These are phyloP conservation scores for Silurus asotus DNA, from an alignment of 2,113 vertebrate genomes.

Conservation along the genomic window DNA sequence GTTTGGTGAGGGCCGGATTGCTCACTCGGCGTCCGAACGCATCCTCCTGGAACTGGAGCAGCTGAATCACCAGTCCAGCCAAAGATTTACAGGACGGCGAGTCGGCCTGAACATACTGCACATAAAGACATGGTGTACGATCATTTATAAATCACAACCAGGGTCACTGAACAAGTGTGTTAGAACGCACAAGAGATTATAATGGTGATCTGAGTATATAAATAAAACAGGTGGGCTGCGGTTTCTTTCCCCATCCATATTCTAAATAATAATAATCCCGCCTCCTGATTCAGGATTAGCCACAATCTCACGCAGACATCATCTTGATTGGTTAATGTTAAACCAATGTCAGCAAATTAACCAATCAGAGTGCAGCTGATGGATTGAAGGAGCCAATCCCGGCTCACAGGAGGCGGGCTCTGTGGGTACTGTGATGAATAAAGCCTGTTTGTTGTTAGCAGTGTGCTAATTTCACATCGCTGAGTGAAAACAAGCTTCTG, in stretches of 20 bases:
- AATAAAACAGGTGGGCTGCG: not conserved
- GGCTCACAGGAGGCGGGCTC: not conserved
- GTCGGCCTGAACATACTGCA: constrained; percentile 92
- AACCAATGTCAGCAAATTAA: not conserved
- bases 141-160: not conserved
- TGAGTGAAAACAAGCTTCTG: not conserved
- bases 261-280: constrained; percentile 6
- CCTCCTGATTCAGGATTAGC: not conserved
- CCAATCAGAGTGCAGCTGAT: not conserved
- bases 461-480: constrained; percentile 13
- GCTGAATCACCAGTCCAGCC: constrained; percentile 90
- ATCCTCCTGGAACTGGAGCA: constrained; percentile 98
- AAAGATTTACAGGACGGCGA: constrained; percentile 93
- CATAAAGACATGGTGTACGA: not conserved
- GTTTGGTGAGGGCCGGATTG: constrained; percentile 96
- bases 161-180: no score
- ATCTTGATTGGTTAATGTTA: not conserved
- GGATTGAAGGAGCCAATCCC: not conserved
- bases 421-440: not conserved
- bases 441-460: constrained; percentile 26
- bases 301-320: not conserved
- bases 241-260: not conserved
- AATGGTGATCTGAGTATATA: not conserved
- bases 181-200: no score
- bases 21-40: constrained; percentile 94